Base-by-base conservation (phyloP, 2,888 invertebrate genomes). In the Meghimatium bilineatum region DNA sequence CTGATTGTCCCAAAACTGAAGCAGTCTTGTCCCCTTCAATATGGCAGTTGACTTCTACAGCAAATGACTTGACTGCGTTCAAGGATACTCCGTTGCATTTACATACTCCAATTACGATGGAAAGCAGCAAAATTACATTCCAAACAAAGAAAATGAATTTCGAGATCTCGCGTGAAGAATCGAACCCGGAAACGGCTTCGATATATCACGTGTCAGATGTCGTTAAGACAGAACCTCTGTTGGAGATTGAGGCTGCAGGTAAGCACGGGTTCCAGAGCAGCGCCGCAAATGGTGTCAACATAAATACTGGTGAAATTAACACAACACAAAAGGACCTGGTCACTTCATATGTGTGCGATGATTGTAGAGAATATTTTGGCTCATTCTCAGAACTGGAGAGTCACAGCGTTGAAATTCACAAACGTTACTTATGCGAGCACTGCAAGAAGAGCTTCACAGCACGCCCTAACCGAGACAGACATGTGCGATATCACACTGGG, bases 371-470 rank as follows among this genome's bases (percentile, higher is more conserved):
- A 67, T 84, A 83, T 6, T 91, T 89, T 83, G 74, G 77, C 3
- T 87, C 89, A 67, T 93, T 92, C 86, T 87, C 90, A 5, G 86
- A 88, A 52, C 90, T 92, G 79, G 92, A 93, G 81, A 85, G 79
- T 0, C 93, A 93, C 86, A 91, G 92, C 80, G 89, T 88, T 38
- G 84, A 86, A 10, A 86, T 90, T 0, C 93, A 93, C 86, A 89
- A 90, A n/a, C 90, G 92, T 8, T 92, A 88, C 80, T 89, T 92
- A 49, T 93, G 93, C 85, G 90, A 91, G 82, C 92, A 90, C 85
- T 93, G 93, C 86, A 89, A 91, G 10, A 92, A 92, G 84, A 89
- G 89, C n/a, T 93, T 93, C 87, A 92, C 92, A 3, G 92, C 93
- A 69, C 90, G 92, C 56, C 92, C 93, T 12, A 93, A 93, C 85